Percentiles rank a stretch among this genome's conserved stretches.
phyloP scores from a whole-genome alignment of 2,797 vertebrate species.

The Glossophaga mutica region DNA sequence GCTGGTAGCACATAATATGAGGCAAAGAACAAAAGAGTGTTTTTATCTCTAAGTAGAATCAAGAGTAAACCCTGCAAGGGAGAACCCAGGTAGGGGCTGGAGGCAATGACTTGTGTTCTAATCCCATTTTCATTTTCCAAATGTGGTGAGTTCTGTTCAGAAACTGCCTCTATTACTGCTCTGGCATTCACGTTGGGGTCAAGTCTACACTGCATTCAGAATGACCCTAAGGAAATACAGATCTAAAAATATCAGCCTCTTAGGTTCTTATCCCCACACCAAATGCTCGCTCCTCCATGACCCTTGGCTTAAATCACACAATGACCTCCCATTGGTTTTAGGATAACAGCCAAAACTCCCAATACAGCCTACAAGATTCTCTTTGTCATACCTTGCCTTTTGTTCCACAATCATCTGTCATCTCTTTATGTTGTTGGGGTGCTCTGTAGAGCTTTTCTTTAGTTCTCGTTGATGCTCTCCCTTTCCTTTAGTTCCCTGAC shows the following conservation, averaged over 20 bases:
- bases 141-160: not conserved
- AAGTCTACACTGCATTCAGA: not conserved
- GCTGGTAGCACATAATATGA: constrained; percentile 26
- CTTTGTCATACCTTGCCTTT: not conserved
- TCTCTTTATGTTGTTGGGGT: not conserved
- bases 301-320: not conserved
- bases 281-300: not conserved
- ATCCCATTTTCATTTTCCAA: not conserved
- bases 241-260: not conserved
- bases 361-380: not conserved
- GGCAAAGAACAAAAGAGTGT: not conserved
- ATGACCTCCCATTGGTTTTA: not conserved
- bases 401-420: not conserved
- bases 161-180: not conserved
- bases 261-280: not conserved
- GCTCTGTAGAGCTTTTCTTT: no score
- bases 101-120: not conserved
- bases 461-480: no score
- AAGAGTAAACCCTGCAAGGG: no score
- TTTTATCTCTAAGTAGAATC: not conserved
- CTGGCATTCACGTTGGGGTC: not conserved
- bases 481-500: not conserved
- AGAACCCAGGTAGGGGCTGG: not conserved
- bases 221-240: not conserved
- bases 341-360: not conserved